phyloP scores from a whole-genome alignment of 2,113 vertebrate genomes.

The Eptatretus burgeri region DNA sequence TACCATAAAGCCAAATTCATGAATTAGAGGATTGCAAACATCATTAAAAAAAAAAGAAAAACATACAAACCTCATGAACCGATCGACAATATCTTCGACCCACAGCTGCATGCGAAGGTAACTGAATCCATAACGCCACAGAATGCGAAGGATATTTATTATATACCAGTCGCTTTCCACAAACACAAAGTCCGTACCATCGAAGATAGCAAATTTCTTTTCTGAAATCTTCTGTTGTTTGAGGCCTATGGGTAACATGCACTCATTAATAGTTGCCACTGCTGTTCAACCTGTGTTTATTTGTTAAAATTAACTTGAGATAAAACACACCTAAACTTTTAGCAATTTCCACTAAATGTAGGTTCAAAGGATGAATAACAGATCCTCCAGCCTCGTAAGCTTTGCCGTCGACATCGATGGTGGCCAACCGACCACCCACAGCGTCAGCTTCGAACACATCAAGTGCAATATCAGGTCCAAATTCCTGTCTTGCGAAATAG shows the following conservation, averaged over 20 bases:
- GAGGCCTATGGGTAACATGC: conserved; percentile 23
- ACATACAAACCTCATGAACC: conserved; percentile 66
- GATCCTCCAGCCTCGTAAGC: conserved; percentile 65
- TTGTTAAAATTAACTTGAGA: too few species aligned
- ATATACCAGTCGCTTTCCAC: conserved; percentile 96
- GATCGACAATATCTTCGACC: conserved; percentile 97
- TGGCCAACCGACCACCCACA: conserved; percentile 59
- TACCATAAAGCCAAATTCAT: too few species aligned
- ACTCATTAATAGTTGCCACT: too few species aligned
- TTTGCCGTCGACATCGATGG: conserved; percentile 56
- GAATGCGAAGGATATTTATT: conserved; percentile 63
- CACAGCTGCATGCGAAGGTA: conserved; percentile 95
- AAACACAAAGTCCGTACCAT: conserved; percentile 45
- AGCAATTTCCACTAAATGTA: conserved; percentile 88
- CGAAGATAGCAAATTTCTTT: conserved; percentile 61
- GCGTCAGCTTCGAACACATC: conserved; percentile 52
- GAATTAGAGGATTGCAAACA: too few species aligned
- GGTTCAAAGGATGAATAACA: conserved; percentile 66
- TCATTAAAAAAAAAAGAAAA: neutral
- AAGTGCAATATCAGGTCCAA: conserved; percentile 59
- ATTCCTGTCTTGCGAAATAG: conserved; percentile 69
- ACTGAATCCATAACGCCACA: conserved; percentile 97
- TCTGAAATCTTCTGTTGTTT: conserved; percentile 56
- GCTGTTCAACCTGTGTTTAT: too few species aligned
- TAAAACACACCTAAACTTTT: conserved; percentile 45